Evolutionary conservation across 2,113 vertebrate genomes (phyloP), one percentile per base, ranked within the genome.

Genomic region (Paraplagusia blochii): DNA sequence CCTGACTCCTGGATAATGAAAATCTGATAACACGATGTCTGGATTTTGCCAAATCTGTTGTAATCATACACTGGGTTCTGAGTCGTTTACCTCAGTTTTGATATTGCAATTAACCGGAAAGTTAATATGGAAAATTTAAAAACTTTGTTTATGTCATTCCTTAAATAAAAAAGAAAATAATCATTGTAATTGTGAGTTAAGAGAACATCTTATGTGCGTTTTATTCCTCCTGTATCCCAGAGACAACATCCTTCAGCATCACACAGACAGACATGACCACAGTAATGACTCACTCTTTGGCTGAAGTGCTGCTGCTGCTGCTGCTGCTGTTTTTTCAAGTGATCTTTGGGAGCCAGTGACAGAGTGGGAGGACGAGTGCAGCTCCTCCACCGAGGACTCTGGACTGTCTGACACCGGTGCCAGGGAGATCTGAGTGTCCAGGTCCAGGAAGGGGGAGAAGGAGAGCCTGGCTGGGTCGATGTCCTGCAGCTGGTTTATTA

Each of bases 351-450:
- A 90, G 53, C 86, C 86, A 1, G 80, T 79, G 50, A 83, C 56
- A 0, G 89, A 91, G 71, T 82, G 83, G 63, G 85, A 83, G 56
- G 88, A 81, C 12, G 89, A 91, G 75, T 73, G 85, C 36, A 91
- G 85, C 77, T 92, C 90, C 76, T 90, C 88, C 53, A 91, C 78
- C 0, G 90, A 92, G 0, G 90, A 91, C 66, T 91, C 91, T 0
- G 90, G 90, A 36, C 91, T 92, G 81, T 92, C 89, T 11, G 91
- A 92, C 73, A 91, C 83, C 0, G 89, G 88, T 0, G 90, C 90
- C 85, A 91, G 51, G 35, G 88, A 88, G 71, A 92, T 91, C 81
- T 91, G 91, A 17, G 91, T 92, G 81, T 92, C 91, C 74, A 91
- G 79, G 76, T 91, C 91, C 49, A 92, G 76, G 76, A 91, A 92